Percentiles rank a stretch among this genome's conserved stretches.
phyloP scores from a whole-genome alignment of 2,113 vertebrate genomes.

The Mustela nigripes region DNA sequence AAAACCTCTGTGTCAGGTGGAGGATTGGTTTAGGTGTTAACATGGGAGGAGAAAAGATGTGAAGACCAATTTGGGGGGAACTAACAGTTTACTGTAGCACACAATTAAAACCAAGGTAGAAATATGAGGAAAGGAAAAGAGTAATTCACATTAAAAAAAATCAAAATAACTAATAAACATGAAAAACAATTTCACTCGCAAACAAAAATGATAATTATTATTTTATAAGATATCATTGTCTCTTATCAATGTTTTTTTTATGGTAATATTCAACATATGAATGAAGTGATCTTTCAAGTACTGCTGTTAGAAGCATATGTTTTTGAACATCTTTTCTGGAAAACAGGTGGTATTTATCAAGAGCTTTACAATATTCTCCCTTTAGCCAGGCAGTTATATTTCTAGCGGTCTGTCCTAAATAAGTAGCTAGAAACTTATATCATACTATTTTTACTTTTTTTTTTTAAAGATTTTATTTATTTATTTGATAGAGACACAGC shows the following conservation, averaged over 20 bases:
- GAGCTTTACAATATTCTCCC: background rate
- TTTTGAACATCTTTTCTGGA: background rate
- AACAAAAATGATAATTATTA: background rate
- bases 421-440: background rate
- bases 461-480: too few species aligned
- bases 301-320: background rate
- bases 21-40: background rate
- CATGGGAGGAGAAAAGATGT: background rate
- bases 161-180: background rate
- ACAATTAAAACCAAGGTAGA: background rate
- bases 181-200: background rate
- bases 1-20: background rate
- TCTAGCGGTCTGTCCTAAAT: background rate
- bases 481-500: too few species aligned
- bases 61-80: background rate
- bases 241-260: background rate
- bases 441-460: background rate
- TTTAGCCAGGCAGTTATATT: background rate
- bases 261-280: background rate
- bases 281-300: background rate
- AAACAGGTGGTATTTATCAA: slow-evolving; percentile 29
- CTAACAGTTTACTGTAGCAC: background rate
- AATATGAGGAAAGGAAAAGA: slow-evolving; percentile 22
- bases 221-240: background rate
- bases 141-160: background rate